Evolutionary conservation across 2,113 vertebrate species (phyloP), one percentile per base, ranked within the genome.

Genomic region (Misgurnus anguillicaudatus): DNA sequence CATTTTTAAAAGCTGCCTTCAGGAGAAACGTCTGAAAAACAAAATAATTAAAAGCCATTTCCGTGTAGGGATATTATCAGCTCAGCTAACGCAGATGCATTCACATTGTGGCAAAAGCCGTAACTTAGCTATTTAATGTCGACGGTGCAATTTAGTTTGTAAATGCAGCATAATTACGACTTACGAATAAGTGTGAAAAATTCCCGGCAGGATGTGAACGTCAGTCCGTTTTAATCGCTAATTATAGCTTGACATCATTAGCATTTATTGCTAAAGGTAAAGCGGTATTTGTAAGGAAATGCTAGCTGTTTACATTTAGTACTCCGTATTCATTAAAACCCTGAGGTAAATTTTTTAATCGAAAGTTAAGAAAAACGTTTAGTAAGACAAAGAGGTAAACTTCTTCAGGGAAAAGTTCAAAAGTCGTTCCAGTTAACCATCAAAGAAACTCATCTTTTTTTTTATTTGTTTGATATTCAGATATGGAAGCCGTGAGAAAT

Each of bases 391-490:
- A 24, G 13, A 57, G 16, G 17, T 57, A 14, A 39, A 21, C 11
- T 19, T 57, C 53, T 72, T 72, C 1, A 14, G 51, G 69, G 10
- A 57, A 10, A 58, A 41, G 69, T 58, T 57, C 51, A n/a, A 13
- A 71, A 57, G 2, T 41, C n/a, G 16, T 71, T 19, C 6, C 1
- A n/a, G 13, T 72, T 21, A 6, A 36, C 67, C 66, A 79, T 14
- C n/a, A 78, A 61, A 61, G 16, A 31, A 75, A 75, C 41, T 55
- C 9, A 17, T 74, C 24, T 55, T 57, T 10, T 5, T 45, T 45
- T 6, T 48, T 51, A 39, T 48, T 47, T 64, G 9, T 80, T 80
- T 80, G 63, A 38, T 75, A 75, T 68, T 68, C 51, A 68, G 63
- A 68, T 51, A 63, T 41, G 10, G 36, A 24, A 47, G 71, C n/a